Conservation (phyloP, 2,797 vertebrate genomes). For the Oreochromis mossambicus region DNA sequence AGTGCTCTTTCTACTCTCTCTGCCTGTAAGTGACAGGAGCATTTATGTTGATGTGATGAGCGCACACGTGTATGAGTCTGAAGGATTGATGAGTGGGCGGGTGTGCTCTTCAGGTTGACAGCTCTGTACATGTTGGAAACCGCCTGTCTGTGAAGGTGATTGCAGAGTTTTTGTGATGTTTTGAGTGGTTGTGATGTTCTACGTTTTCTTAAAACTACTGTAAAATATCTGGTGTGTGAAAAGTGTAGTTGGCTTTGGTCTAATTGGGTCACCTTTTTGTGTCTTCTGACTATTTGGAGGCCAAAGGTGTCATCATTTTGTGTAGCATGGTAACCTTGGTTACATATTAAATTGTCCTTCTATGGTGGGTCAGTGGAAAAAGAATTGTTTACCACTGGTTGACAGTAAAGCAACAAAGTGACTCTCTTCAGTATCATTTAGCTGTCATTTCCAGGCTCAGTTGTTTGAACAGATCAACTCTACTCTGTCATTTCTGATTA, state of each 20-base stretch:
- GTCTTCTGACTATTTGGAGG: background rate
- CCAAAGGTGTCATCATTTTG: background rate
- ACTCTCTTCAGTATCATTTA: background rate
- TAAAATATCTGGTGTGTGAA: background rate
- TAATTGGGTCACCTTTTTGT: background rate
- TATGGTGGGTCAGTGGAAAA: background rate
- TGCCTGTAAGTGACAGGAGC: constrained; percentile 15
- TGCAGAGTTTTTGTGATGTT: background rate
- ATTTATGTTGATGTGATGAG: constrained; percentile 1
- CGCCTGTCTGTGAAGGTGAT: background rate
- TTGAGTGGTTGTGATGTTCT: background rate
- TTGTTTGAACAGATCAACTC: background rate
- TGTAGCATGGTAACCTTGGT: background rate
- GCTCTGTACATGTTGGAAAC: constrained; percentile 9
- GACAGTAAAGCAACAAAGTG: background rate
- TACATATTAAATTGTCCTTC: background rate
- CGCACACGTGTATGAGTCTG: background rate
- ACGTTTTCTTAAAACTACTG: background rate
- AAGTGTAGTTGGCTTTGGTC: background rate
- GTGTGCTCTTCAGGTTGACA: constrained; percentile 2
- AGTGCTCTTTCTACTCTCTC: background rate
- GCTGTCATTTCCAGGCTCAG: background rate
- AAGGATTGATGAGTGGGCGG: background rate
- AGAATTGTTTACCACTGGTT: background rate
- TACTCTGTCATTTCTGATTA: background rate